Conservation (phyloP, 2,113 vertebrate genomes). For the Tupaia tana region DNA sequence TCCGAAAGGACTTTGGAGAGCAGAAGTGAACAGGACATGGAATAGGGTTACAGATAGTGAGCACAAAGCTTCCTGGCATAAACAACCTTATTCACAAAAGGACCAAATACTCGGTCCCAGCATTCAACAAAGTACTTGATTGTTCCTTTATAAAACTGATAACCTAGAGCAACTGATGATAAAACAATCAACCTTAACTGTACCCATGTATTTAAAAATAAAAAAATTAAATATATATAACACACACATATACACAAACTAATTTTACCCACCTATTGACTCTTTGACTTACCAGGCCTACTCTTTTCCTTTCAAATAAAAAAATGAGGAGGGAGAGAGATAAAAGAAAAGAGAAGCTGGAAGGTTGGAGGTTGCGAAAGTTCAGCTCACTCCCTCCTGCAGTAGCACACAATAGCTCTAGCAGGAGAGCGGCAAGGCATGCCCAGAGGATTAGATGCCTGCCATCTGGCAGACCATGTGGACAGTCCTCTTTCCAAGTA, state of each 20-base stretch:
- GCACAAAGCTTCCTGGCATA: slow-evolving; percentile 71
- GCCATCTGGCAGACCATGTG: slow-evolving; percentile 24
- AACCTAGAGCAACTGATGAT: slow-evolving; percentile 62
- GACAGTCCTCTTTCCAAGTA: neutral
- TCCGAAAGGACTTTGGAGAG: slow-evolving; percentile 49
- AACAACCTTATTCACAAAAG: slow-evolving; percentile 75
- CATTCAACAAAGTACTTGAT: slow-evolving; percentile 65
- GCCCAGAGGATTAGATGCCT: neutral
- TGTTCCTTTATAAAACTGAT: slow-evolving; percentile 64
- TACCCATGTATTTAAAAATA: neutral
- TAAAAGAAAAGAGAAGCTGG: slow-evolving; percentile 40
- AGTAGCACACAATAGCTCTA: slow-evolving; percentile 32
- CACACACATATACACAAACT: neutral
- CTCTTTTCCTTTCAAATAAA: slow-evolving; percentile 58
- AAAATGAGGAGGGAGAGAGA: slow-evolving; percentile 42
- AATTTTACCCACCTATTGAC: neutral
- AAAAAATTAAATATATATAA: too few relatives aligned
- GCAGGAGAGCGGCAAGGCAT: neutral
- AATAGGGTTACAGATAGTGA: slow-evolving; percentile 64
- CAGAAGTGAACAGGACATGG: slow-evolving; percentile 58
- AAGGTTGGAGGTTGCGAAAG: neutral
- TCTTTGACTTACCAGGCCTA: neutral
- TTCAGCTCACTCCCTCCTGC: slow-evolving; percentile 19
- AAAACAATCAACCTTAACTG: slow-evolving; percentile 41
- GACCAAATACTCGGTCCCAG: slow-evolving; percentile 33